Evolutionary conservation across 2,888 invertebrate species (phyloP), one percentile per base, ranked within the genome.

Genomic region (Acronicta leporina): DNA sequence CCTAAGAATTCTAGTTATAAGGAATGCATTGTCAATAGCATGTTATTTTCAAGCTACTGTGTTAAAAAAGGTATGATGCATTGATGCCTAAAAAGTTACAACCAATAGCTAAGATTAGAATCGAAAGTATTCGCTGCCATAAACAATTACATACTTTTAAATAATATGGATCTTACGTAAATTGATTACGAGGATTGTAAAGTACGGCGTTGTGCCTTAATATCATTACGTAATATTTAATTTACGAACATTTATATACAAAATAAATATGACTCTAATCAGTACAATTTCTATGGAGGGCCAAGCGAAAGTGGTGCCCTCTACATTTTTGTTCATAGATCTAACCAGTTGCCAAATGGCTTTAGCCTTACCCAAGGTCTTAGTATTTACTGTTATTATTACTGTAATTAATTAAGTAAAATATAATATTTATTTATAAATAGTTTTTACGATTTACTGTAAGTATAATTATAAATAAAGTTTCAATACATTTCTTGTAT

Each of bases 371-470:
- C 15, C 35, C 25, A 42, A 45, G 53, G 56, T 42, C 20, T 47
- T 53, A 69, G 53, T 56, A 58, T 40, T 25, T 61, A 61, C 27
- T 13, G 13, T 60, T 61, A 46, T 76, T 68, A 47, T 62, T 54
- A 52, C 38, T 56, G 56, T 65, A 56, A 45, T 66, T 71, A 73
- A 61, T 66, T 71, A 73, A 61, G 63, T 74, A 78, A 79, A 75
- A 74, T 75, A 66, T 69, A 76, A 73, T 80, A 81, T 79, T 82
- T 82, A 81, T 79, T 80, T 74, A 77, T 77, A 76, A 80, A 72
- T 79, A 80, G 71, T 73, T 79, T 71, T 77, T 81, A 81, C 73
- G 69, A 77, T 63, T 53, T 57, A 68, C 50, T 68, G 57, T 63
- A 83, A 76, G 68, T 73, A 74, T 67, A 20, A 70, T n/a, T 70